phyloP scores from a whole-genome alignment of 2,113 vertebrate species.

The Procapra przewalskii region DNA sequence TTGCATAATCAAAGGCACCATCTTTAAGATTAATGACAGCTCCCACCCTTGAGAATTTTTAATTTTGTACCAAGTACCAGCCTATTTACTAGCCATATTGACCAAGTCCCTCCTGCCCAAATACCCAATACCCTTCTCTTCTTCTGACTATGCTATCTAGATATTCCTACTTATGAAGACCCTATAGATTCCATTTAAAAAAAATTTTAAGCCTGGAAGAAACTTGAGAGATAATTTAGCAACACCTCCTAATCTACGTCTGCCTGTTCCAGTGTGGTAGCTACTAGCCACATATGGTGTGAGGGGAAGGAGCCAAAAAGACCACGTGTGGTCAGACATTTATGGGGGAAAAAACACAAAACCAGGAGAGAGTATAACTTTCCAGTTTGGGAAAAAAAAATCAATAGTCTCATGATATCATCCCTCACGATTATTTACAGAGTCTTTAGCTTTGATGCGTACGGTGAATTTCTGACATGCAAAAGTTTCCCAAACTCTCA shows the following conservation, averaged over 20 bases:
- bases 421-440: background rate
- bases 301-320: background rate
- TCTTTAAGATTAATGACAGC: background rate
- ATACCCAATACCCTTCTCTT: background rate
- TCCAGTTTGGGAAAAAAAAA: background rate
- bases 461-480: background rate
- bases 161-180: background rate
- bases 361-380: background rate
- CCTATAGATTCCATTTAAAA: background rate
- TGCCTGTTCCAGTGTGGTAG: background rate
- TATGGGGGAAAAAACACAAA: background rate
- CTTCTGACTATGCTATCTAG: background rate
- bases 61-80: background rate
- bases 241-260: background rate
- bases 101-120: background rate
- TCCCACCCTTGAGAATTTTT: background rate
- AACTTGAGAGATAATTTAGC: background rate
- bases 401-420: background rate
- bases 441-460: background rate
- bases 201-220: background rate
- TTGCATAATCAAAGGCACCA: background rate
- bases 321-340: background rate
- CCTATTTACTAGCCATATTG: background rate
- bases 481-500: background rate
- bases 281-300: background rate